Conservation (phyloP, 2,113 vertebrate genomes). For the Sphyrna mokarran region DNA sequence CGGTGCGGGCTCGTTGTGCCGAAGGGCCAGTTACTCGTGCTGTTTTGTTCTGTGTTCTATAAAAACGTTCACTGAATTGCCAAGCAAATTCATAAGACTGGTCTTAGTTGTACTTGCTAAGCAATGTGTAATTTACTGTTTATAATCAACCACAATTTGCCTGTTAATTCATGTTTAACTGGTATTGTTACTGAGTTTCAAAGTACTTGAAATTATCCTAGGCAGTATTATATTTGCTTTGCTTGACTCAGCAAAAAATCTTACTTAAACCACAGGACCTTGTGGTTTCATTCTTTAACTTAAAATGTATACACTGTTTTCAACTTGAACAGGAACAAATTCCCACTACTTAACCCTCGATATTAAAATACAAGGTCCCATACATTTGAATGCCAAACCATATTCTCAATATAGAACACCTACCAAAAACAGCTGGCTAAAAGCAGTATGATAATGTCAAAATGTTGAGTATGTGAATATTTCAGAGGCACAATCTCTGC, state of each 20-base stretch:
- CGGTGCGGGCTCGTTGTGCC: no score
- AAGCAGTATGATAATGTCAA: background rate
- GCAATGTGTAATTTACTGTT: no score
- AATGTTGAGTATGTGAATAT: background rate
- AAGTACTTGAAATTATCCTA: background rate
- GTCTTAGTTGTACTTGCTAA: no score
- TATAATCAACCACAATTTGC: no score
- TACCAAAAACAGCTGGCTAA: background rate
- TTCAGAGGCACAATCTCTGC: background rate
- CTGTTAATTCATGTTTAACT: no score
- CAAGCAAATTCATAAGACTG: no score
- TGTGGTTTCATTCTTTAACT: background rate
- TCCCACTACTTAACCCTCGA: background rate
- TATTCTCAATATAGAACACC: background rate
- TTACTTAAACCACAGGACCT: background rate
- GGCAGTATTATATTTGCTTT: background rate
- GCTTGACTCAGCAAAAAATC: background rate
- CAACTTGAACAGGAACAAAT: background rate
- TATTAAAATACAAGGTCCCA: background rate
- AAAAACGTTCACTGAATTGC: no score
- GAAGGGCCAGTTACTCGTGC: no score
- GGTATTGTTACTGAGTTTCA: no score
- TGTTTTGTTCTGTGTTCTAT: no score
- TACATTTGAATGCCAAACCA: background rate
- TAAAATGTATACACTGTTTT: background rate